These are phyloP conservation scores for Metaphire vulgaris DNA, from an alignment of 1,140 invertebrate genomes.

Conservation along the genomic window DNA sequence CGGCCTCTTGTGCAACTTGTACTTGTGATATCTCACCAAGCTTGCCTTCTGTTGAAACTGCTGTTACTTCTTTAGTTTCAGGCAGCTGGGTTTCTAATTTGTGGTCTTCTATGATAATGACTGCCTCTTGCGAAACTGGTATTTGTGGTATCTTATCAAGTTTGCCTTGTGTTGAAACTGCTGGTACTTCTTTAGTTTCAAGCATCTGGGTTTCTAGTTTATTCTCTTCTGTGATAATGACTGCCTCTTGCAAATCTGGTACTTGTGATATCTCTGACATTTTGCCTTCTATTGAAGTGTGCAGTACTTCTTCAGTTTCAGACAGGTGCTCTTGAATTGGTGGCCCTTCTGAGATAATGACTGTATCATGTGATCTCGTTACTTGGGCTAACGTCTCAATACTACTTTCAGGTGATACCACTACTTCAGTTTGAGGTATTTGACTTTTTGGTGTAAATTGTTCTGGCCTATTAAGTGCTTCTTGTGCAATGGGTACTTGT, in stretches of 20 bases:
- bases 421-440: no score
- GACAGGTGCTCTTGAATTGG: no score
- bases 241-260: neutral
- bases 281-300: neutral
- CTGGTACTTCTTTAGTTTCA: neutral
- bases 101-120: neutral
- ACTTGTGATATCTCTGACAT: neutral
- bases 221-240: neutral
- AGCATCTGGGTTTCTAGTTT: neutral
- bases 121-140: neutral
- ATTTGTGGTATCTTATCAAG: neutral
- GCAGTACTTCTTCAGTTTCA: neutral
- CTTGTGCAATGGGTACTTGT: neutral
- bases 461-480: no score
- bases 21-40: neutral
- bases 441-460: no score
- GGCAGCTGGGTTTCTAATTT: neutral
- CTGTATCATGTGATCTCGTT: no score
- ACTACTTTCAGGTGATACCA: no score
- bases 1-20: no score
- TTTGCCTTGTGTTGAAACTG: neutral
- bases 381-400: no score
- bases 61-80: neutral
- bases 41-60: neutral
- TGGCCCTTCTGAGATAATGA: no score